These are phyloP conservation scores for Lepidocolaptes lacrymiger DNA, from an alignment of 2,797 vertebrate species.

Conservation along the genomic window DNA sequence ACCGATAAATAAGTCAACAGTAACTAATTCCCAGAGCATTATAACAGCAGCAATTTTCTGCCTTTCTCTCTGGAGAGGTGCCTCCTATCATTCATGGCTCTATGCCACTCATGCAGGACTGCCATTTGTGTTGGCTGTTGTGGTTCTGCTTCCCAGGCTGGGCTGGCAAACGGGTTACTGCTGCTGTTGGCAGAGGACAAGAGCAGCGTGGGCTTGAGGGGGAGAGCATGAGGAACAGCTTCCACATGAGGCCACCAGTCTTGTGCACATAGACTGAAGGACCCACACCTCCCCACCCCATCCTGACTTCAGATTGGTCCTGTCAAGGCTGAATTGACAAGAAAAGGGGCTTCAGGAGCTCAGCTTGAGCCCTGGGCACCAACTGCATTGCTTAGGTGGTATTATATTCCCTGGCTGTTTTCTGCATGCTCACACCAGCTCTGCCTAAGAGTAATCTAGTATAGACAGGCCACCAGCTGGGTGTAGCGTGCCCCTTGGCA, in stretches of 20 bases:
- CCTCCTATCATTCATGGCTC: neutral
- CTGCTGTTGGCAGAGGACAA: accelerated
- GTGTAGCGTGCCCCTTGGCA: neutral
- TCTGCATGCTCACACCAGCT: neutral
- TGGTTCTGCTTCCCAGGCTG: neutral
- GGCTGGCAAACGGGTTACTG: accelerated
- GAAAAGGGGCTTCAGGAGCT: neutral
- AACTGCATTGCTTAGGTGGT: neutral
- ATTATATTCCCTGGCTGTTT: neutral
- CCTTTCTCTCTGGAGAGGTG: neutral
- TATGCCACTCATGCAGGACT: neutral
- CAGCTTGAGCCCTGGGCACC: neutral
- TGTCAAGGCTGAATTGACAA: neutral
- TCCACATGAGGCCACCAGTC: neutral
- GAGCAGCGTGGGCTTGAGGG: neutral
- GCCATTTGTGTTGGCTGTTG: neutral
- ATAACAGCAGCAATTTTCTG: neutral
- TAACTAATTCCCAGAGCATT: neutral
- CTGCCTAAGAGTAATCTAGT: neutral
- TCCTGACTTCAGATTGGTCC: neutral
- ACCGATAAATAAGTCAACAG: neutral
- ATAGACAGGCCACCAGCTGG: neutral
- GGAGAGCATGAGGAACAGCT: neutral
- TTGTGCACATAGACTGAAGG: neutral
- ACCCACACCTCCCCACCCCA: neutral